Base-by-base conservation (phyloP, 2,113 vertebrate species). In the Noturus placidus region DNA sequence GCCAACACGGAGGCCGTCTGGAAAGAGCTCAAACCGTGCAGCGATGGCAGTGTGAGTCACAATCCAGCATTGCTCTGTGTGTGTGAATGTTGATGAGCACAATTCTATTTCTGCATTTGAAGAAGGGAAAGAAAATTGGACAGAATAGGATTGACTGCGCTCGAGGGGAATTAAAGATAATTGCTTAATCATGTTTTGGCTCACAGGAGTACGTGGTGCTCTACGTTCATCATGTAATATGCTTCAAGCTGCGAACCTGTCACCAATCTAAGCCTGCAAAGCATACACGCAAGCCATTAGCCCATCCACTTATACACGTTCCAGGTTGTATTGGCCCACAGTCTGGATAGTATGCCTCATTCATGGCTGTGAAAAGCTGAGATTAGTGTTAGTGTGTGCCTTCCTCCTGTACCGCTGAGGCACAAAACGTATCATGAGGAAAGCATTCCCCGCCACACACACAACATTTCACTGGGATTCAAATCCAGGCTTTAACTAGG, bases 11-110 rank as follows among this genome's bases (percentile, higher is more conserved):
- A 99, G 95, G 97, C 98, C 72, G 97, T 99, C 95, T 99, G 98
- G 98, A 99, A 99, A 94, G 98, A 99, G 89, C 96, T 99, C 90
- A 98, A 99, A 92, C 98, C 98, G 30, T 99, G 98, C 95, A 99
- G 97, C 0, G 98, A 99, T n/a, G 98, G 98, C 95, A 99, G 98
- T 2, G 98, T 99, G 96, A 98, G 98, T 95, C 69, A n/a, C 63
- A 50, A 33, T n/a, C 78, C 27, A 20, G 63, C 9, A 14, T 42
- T 27, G 76, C 50, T n/a, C 56, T 38, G 63, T 87, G 63, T 72
- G 86, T 87, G 65, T 72, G 86, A 69, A 52, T 57, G 61, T n/a
- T 20, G 19, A 10, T 38, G 69, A 72, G 14, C 30, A 30, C 65
- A 7, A 5, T 30, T 46, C 22, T 76, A 46, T 77, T 77, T 77